Conservation (phyloP, 1,140 invertebrate species). For the Hesperophylax magnus region DNA sequence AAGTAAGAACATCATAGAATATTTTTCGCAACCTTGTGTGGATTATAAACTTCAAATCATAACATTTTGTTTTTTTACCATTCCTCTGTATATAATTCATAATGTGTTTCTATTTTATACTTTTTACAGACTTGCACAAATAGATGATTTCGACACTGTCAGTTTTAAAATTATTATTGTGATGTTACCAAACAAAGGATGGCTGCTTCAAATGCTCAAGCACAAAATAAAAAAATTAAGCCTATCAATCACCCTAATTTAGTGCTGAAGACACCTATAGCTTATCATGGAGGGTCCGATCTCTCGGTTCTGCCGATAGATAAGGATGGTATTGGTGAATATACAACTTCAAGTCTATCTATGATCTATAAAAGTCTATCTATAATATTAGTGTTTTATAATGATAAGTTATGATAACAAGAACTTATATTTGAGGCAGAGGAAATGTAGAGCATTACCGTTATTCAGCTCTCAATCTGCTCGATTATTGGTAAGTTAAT, state of each 20-base stretch:
- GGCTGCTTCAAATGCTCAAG: constrained; percentile 45
- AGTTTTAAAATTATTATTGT: constrained; percentile 22
- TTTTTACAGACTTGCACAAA: constrained; percentile 4
- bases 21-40: constrained; percentile 2
- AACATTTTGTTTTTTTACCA: background rate
- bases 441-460: too few relatives aligned
- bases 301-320: constrained; percentile 80
- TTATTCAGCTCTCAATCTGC: too few relatives aligned
- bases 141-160: constrained; percentile 5
- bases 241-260: constrained; percentile 82
- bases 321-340: constrained; percentile 83
- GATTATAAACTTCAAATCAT: too few relatives aligned
- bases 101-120: background rate
- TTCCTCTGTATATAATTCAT: background rate
- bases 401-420: background rate
- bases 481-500: too few relatives aligned
- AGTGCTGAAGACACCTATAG: constrained; percentile 84
- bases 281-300: constrained; percentile 79
- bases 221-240: constrained; percentile 74
- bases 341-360: background rate
- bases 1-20: background rate
- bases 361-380: background rate
- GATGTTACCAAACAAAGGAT: constrained; percentile 45
- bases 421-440: too few relatives aligned
- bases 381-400: background rate